Evolutionary conservation across 2,888 invertebrate genomes (phyloP), one percentile per base, ranked within the genome.

Genomic region (Yponomeuta evonymella): DNA sequence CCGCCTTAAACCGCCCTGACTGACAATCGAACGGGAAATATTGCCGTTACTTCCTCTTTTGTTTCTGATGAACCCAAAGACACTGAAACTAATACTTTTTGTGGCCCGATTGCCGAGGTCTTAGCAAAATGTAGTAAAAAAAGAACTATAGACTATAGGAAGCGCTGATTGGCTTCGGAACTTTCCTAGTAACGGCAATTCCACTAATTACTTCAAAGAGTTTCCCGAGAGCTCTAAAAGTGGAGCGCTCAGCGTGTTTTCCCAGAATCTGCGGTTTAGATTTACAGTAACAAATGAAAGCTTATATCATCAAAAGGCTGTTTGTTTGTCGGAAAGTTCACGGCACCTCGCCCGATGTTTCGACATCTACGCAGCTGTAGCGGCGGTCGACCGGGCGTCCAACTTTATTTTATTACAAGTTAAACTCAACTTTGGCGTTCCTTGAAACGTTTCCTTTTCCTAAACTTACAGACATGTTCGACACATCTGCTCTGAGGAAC

Each of bases 361-460:
- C 67, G 67, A 67, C 67, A 12, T 70, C 70, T 48, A 51, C 67
- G 58, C 70, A 66, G 70, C 70, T 70, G 70, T 36, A 73, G 75
- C 76, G 63, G 74, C 76, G 63, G 74, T 74, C 72, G 74, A 74
- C 79, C 82, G 80, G 79, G 79, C 78, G 75, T 70, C 75, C 74
- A 83, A 84, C 81, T 84, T 84, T 82, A 83, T 84, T 84, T 83
- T 83, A 84, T 85, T 84, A 83, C 79, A 75, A 70, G 79, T 77
- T 80, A 82, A 85, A 69, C 80, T 77, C 79, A 83, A 85, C 78
- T 84, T 79, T 76, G 72, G 72, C 76, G 79, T 78, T 78, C 79
- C 81, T 83, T 81, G 80, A 82, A 83, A 82, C 83, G 83, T 85
- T 79, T 78, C 77, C 78, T 73, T 74, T 63, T 75, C 51, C 51